phyloP scores from a whole-genome alignment of 2,888 invertebrate genomes.

The Acanthosepion esculentum region DNA sequence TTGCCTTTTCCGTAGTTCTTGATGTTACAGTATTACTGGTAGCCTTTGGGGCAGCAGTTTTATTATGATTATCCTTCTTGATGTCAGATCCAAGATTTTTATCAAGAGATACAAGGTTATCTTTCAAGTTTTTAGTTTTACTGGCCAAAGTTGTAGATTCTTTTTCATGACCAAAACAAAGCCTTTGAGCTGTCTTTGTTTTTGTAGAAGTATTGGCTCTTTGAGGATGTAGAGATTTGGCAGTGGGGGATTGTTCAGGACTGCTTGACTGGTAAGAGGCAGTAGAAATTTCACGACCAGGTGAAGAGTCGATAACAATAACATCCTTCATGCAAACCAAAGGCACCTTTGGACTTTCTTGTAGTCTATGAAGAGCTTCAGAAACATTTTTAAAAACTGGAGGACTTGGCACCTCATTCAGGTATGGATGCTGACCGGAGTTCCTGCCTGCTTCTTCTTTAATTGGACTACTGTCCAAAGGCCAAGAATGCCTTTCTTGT shows the following conservation, averaged over 20 bases:
- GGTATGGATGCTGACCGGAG: neutral
- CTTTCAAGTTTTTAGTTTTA: neutral
- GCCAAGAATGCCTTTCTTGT: slow-evolving; percentile 13
- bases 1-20: neutral
- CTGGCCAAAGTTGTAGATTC: neutral
- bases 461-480: neutral
- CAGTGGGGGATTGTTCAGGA: neutral
- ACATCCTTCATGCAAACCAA: slow-evolving; percentile 47
- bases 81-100: neutral
- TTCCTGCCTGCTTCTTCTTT: slow-evolving; percentile 23
- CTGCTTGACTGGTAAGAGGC: neutral
- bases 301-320: slow-evolving; percentile 14
- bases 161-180: slow-evolving; percentile 37
- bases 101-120: neutral
- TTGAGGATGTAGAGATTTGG: neutral
- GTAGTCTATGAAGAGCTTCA: slow-evolving; percentile 38
- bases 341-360: slow-evolving; percentile 43
- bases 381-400: slow-evolving; percentile 45
- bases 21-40: neutral
- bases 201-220: slow-evolving; percentile 4
- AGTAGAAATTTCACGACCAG: neutral
- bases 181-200: slow-evolving; percentile 37
- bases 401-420: slow-evolving; percentile 24
- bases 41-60: neutral
- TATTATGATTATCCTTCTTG: neutral